Evolutionary conservation across 1,140 invertebrate species (phyloP), one percentile per base, ranked within the genome.

Genomic region (Spodoptera frugiperda): DNA sequence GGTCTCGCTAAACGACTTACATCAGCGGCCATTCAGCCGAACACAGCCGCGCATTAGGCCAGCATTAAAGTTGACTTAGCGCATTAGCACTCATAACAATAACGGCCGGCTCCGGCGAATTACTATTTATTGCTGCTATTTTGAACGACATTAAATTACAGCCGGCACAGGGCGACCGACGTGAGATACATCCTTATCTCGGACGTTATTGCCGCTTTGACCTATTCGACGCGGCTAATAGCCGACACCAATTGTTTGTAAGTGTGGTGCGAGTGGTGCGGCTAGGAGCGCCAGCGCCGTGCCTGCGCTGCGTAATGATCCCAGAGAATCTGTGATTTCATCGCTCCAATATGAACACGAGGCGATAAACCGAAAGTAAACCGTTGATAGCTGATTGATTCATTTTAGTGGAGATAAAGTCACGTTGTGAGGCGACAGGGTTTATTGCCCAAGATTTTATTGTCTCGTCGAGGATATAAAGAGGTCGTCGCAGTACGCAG

Each of bases 311-410:
- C 68, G 33, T 57, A 72, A 55, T 46, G 53, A 74, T 61, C 21
- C 25, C 55, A 48, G 49, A 57, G 19, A 48, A 70, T 77, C 72
- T 17, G 65, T 75, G 72, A 76, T 76, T 76, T 75, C 71, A 78
- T 53, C 67, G 59, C 33, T 44, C 67, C n/a, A 54, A 63, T 72
- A 67, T 65, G 74, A 76, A 73, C 67, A 73, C 71, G 55, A 44
- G 12, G 55, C 83, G 78, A 82, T 86, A 87, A 84, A 85, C 76
- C 65, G 77, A 67, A 79, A 82, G 79, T 83, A 84, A 77, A 80
- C 78, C 63, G 84, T 87, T 87, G 84, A 88, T 85, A 80, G 85
- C 76, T 89, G 88, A 91, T 90, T 91, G 88, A 90, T 88, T 90
- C 84, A 89, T 89, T 89, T 85, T 78, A 82, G 77, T 79, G 79